Evolutionary conservation across 2,888 invertebrate genomes (phyloP).

Genomic region (Lordiphosa fenestrarum): DNA sequence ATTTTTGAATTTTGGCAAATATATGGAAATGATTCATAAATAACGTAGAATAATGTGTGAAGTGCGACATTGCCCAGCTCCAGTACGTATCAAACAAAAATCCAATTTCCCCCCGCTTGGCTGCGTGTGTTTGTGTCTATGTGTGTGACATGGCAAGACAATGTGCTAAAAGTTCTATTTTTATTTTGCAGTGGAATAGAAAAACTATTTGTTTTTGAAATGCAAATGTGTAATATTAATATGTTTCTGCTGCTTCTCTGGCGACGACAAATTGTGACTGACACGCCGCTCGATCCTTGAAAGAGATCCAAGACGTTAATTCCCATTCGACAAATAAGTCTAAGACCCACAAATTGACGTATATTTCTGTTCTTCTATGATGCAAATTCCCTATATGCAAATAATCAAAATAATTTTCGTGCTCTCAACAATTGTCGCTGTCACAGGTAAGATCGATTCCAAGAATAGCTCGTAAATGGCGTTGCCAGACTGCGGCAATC

Average conservation of each 20-base stretch:
- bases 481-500: slow-evolving; percentile 40
- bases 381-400: slow-evolving; percentile 66
- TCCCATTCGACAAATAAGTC: slow-evolving; percentile 10
- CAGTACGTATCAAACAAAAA: slow-evolving; percentile 24
- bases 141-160: slow-evolving; percentile 39
- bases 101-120: slow-evolving; percentile 24
- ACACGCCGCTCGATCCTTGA: slow-evolving; percentile 67
- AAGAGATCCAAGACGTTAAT: slow-evolving; percentile 12
- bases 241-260: slow-evolving; percentile 65
- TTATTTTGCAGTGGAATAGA: slow-evolving; percentile 66
- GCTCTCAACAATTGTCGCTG: slow-evolving; percentile 79
- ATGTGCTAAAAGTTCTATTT: slow-evolving; percentile 69
- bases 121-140: slow-evolving; percentile 21
- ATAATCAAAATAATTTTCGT: slow-evolving; percentile 77
- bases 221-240: slow-evolving; percentile 70
- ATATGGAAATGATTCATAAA: slow-evolving; percentile 24
- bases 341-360: slow-evolving; percentile 14
- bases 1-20: slow-evolving; percentile 14
- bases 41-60: slow-evolving; percentile 16
- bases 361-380: slow-evolving; percentile 51
- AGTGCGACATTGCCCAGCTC: slow-evolving; percentile 18
- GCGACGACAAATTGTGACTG: slow-evolving; percentile 70
- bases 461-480: slow-evolving; percentile 20
- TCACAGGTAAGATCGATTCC: slow-evolving; percentile 69
- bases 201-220: slow-evolving; percentile 35